phyloP scores from a whole-genome alignment of 1,140 invertebrate species.

The Andricus grossulariae region DNA sequence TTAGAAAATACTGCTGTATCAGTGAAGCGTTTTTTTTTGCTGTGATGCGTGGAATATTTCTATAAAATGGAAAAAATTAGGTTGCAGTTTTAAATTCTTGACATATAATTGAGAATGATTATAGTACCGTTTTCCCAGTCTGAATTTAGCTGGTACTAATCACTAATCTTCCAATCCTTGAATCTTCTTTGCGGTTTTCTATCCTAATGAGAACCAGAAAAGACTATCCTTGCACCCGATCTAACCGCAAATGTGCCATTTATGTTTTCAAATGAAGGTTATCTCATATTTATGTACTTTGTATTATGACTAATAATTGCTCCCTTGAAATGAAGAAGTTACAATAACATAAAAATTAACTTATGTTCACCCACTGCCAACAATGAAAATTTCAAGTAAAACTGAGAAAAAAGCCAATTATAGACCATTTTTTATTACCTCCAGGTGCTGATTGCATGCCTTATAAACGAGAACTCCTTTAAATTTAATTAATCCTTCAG shows the following conservation, averaged over 20 bases:
- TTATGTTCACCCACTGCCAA: neutral
- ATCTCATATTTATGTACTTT: neutral
- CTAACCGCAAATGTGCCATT: slow-evolving; percentile 9
- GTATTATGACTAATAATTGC: neutral
- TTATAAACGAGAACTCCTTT: neutral
- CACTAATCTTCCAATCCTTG: neutral
- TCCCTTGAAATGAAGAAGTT: neutral
- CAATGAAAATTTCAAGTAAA: neutral
- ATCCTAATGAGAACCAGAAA: neutral
- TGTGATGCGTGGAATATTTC: too few relatives aligned
- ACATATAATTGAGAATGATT: too few relatives aligned
- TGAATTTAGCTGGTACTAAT: neutral
- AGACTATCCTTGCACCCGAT: slow-evolving; percentile 18
- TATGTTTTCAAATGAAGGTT: neutral
- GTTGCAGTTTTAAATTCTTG: too few relatives aligned
- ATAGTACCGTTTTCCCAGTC: neutral
- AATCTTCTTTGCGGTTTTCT: slow-evolving; percentile 1
- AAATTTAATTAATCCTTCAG: slow-evolving; percentile 10
- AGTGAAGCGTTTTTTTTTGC: too few relatives aligned
- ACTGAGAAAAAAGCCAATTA: neutral
- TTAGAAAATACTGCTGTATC: too few relatives aligned
- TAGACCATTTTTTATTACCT: neutral
- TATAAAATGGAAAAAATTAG: too few relatives aligned
- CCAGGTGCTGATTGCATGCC: neutral
- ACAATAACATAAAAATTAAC: slow-evolving; percentile 6